These are phyloP conservation scores for Paelopatides confundens DNA, from an alignment of 53 echinoderm and acorn worm species.

Conservation along the genomic window DNA sequence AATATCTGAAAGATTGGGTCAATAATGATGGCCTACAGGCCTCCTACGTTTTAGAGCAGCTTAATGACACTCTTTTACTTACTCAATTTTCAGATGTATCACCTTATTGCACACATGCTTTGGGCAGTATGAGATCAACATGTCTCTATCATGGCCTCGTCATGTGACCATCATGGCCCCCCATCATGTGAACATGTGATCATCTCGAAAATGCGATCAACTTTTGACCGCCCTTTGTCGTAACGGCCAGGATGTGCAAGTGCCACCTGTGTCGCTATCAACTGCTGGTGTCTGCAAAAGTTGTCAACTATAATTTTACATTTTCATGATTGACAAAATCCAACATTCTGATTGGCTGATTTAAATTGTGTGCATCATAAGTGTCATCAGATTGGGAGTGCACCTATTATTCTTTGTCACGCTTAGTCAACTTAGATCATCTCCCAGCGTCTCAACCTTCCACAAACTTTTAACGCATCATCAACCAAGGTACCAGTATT, in stretches of 20 bases:
- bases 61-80: conserved; percentile 11
- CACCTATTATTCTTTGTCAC: background rate
- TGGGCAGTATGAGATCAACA: conserved; percentile 60
- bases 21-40: too few relatives aligned
- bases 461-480: background rate
- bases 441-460: background rate
- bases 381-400: background rate
- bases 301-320: background rate
- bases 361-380: background rate
- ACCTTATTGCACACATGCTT: conserved; percentile 16
- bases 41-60: background rate
- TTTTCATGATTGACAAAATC: background rate
- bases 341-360: background rate
- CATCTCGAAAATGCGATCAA: conserved; percentile 26
- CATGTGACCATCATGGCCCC: conserved; percentile 54
- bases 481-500: background rate
- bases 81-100: conserved; percentile 47
- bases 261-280: background rate
- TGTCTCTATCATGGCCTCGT: conserved; percentile 51
- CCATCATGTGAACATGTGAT: conserved; percentile 52
- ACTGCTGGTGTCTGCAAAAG: background rate
- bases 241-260: conserved; percentile 10
- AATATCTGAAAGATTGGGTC: too few relatives aligned
- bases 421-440: background rate
- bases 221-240: conserved; percentile 12